phyloP scores from a whole-genome alignment of 2,797 vertebrate species.

The Gallinago stenura region DNA sequence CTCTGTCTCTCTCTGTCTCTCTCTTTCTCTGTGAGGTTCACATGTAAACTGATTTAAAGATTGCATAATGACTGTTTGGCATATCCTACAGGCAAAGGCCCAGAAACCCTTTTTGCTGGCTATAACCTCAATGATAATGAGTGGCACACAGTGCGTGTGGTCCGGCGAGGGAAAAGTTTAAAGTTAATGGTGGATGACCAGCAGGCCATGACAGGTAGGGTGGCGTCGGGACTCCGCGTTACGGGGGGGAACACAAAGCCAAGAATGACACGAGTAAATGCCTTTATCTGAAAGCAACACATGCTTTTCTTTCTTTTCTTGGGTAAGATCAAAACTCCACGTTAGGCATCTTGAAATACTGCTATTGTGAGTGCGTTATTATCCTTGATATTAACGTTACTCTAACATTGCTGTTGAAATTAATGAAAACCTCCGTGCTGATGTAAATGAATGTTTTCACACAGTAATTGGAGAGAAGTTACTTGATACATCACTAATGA shows the following conservation, averaged over 20 bases:
- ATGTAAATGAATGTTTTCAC: slow-evolving; percentile 11
- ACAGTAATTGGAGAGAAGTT: background rate
- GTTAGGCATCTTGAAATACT: background rate
- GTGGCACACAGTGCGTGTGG: slow-evolving; percentile 98
- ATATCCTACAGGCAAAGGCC: slow-evolving; percentile 99
- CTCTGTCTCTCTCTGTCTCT: slow-evolving; percentile 61
- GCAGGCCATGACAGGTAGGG: slow-evolving; percentile 93
- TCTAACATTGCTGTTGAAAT: background rate
- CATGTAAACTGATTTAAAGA: slow-evolving; percentile 77
- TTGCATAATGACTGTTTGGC: slow-evolving; percentile 90
- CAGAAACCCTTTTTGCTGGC: slow-evolving; percentile 98
- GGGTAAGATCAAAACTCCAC: background rate
- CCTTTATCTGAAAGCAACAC: background rate
- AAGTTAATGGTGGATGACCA: slow-evolving; percentile 97
- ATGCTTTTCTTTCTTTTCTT: background rate
- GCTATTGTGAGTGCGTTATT: background rate
- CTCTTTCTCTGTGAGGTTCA: slow-evolving; percentile 82
- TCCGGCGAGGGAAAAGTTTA: slow-evolving; percentile 96
- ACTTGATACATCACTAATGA: background rate
- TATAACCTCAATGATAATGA: slow-evolving; percentile 99
- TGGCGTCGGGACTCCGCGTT: background rate
- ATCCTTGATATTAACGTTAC: background rate
- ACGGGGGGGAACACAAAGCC: background rate
- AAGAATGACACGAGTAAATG: background rate
- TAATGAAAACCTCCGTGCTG: background rate